phyloP scores from a whole-genome alignment of 2,888 invertebrate genomes.

The Heliconius cydno region DNA sequence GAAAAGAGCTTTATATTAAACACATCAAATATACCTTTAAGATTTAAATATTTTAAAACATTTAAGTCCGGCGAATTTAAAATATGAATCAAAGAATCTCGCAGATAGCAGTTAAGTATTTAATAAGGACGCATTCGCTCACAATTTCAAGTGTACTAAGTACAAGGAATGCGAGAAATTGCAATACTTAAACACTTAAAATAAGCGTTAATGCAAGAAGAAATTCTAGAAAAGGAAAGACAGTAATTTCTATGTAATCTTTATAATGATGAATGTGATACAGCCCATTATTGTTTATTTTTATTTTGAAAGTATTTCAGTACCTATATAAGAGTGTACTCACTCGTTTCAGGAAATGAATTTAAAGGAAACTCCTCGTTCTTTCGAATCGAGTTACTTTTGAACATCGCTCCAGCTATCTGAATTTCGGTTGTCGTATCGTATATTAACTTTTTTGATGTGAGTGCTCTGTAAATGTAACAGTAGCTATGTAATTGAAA shows the following conservation, averaged over 20 bases:
- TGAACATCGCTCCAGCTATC: constrained; percentile 35
- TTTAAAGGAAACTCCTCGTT: constrained; percentile 42
- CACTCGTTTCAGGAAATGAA: constrained; percentile 49
- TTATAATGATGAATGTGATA: neutral
- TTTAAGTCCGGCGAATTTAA: neutral
- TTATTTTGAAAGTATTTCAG: constrained; percentile 31
- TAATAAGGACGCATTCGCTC: constrained; percentile 18
- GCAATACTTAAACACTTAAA: constrained; percentile 18
- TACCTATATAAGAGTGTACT: constrained; percentile 29
- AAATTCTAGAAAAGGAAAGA: neutral
- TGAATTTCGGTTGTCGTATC: constrained; percentile 30
- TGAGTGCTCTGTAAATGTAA: constrained; percentile 34
- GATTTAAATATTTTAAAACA: neutral
- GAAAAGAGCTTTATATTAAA: no score
- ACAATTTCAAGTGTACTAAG: constrained; percentile 18
- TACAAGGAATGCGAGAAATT: constrained; percentile 13
- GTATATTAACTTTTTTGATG: constrained; percentile 38
- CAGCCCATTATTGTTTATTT: constrained; percentile 15
- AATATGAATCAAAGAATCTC: neutral
- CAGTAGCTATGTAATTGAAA: neutral
- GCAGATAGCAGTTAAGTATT: constrained; percentile 17
- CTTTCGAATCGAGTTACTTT: constrained; percentile 43
- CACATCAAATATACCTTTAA: neutral
- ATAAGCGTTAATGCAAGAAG: constrained; percentile 2
- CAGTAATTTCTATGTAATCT: neutral